Evolutionary conservation across 2,113 vertebrate species (phyloP), one percentile per base, ranked within the genome.

Genomic region (Cichladusa arquata): DNA sequence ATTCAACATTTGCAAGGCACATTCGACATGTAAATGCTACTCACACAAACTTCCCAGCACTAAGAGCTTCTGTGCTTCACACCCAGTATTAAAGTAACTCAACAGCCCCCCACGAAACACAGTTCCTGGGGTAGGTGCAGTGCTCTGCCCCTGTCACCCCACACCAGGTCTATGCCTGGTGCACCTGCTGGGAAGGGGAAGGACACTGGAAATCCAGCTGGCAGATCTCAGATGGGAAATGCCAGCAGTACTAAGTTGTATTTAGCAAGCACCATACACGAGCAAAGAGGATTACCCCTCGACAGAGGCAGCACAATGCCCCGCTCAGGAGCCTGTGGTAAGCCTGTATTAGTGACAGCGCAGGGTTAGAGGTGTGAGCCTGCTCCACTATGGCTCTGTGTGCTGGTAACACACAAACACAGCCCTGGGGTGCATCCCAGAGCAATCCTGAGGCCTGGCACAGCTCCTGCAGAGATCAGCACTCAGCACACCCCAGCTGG

Each of bases 211-310:
- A 79, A 79, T 44, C 3, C 69, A 78, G 73, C 81, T 45, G 29
- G 81, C 47, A 56, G 20, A 38, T 18, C 16, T 28, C 10, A 2
- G 65, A 40, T 14, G 53, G 76, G 66, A 58, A 69, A 19, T 3
- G 22, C 28, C 70, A 69, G 73, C 31, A 66, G 60, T 3, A 57
- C 69, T 6, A 9, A 40, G 56, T 47, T 93, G 87, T 58, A 67
- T 76, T 95, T 44, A 81, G 73, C 28, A 81, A 72, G 86, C 81
- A 50, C 40, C 73, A 24, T 13, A 56, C 11, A 83, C 1, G 2
- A 85, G 94, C 73, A 95, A 92, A 96, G 94, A 94, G 91, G 93
- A 96, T 96, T 96, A 92, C 42, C 77, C 74, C 91, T 93, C 5
- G 1, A 72, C 7, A 90, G 66, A 91, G 81, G 38, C 66, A 73